These are phyloP conservation scores for Sycophila texana DNA, from an alignment of 2,888 invertebrate genomes.

Conservation along the genomic window DNA sequence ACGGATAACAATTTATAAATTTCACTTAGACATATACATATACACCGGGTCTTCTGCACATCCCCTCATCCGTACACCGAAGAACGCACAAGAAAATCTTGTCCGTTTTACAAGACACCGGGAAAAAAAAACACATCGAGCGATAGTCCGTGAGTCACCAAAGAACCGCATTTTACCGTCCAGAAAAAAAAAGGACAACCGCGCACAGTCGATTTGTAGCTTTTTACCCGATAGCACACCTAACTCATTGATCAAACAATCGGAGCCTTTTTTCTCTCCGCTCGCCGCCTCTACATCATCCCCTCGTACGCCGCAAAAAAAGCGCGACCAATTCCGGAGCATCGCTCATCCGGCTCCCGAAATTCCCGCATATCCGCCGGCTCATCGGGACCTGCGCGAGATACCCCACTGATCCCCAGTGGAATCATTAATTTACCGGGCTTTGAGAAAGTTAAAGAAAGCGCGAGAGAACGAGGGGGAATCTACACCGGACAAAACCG, in stretches of 20 bases:
- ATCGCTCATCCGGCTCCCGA: background rate
- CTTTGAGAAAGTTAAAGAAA: conserved; percentile 38
- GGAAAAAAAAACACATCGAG: no score
- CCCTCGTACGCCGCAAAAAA: background rate
- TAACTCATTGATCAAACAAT: conserved; percentile 1
- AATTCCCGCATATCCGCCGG: no score
- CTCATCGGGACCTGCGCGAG: background rate
- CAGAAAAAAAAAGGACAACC: no score
- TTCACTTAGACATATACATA: no score
- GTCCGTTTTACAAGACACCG: no score
- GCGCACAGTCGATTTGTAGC: background rate
- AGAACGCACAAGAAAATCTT: no score
- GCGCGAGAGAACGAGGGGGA: conserved; percentile 2
- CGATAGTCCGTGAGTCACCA: no score
- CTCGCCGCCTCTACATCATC: background rate
- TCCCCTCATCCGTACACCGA: no score
- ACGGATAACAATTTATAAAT: no score
- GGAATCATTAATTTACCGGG: conserved; percentile 41
- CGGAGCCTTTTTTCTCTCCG: background rate
- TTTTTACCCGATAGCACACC: background rate
- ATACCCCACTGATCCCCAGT: background rate
- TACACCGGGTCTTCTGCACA: no score
- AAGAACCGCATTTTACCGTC: no score
- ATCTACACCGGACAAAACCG: background rate
- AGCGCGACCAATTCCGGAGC: background rate